Evolutionary conservation across 2,113 vertebrate genomes (phyloP), one percentile per base, ranked within the genome.

Genomic region (Amia ocellicauda): DNA sequence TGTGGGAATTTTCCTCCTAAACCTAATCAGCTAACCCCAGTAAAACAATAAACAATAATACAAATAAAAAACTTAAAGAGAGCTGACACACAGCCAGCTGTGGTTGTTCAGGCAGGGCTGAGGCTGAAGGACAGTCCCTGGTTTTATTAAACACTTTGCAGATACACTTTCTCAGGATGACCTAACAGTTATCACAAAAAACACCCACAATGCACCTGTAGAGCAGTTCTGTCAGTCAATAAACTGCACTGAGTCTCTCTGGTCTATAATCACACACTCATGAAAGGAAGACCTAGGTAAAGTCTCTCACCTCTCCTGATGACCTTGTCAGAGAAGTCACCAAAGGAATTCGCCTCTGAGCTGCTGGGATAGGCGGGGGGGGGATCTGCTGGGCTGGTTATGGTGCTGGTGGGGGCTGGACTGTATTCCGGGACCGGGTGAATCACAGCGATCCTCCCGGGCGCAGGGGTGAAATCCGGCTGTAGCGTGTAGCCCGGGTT

Each of bases 281-380:
- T 14, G 24, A 58, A 24, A 27, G 31, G 19, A 17, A 40, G n/a
- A 52, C 26, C 42, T 1, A 29, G 24, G 55, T 60, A 13, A 40
- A 8, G 23, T 64, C 26, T 26, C 70, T 75, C 69, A 59, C 87
- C 87, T 84, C 80, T 77, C 36, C 85, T 73, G 45, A 89, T 66
- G 10, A 51, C 31, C 11, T 64, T 69, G 0, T 86, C 80, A 27
- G 74, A 79, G 60, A 90, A 90, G 63, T 1, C 17, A 41, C 49
- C 68, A 0, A 40, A 40, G 29, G 54, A 41, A 45, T 42, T 36
- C 16, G 82, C 71, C 50, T 79, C 75, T 1, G 62, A 60, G 59
- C 26, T 71, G 0, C 10, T 1, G 4, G 49, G 14, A 55, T 83
- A 86, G 4, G 52, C 62, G 0, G 86, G 81, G 1, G 81, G 85